phyloP scores from a whole-genome alignment of 2,797 vertebrate species.

The Esox masquinongy region DNA sequence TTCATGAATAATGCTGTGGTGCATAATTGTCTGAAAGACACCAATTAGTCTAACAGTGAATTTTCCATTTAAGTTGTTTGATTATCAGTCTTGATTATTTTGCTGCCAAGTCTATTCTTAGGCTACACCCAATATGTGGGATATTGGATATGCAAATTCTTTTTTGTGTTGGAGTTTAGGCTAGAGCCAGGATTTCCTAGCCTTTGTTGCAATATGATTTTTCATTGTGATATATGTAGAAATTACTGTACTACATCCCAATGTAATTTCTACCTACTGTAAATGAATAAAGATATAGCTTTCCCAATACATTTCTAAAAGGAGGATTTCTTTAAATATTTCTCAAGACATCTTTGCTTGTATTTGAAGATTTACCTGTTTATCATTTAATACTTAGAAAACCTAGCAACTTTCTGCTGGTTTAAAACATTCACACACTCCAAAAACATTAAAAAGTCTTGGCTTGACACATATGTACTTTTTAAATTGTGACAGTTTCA shows the following conservation, averaged over 20 bases:
- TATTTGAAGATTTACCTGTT: background rate
- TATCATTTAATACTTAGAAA: background rate
- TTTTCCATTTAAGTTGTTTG: constrained; percentile 21
- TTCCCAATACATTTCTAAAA: background rate
- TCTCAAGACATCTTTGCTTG: background rate
- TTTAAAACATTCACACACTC: background rate
- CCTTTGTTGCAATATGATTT: no score
- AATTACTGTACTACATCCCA: no score
- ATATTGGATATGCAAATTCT: background rate
- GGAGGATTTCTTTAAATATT: background rate
- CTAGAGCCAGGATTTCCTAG: no score
- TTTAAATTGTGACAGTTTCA: constrained; percentile 11
- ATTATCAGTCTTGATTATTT: background rate
- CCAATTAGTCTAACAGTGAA: no score
- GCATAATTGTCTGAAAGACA: no score
- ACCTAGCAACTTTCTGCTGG: background rate
- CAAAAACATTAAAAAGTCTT: background rate
- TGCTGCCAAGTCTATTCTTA: background rate
- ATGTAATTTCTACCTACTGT: no score
- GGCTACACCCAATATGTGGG: background rate
- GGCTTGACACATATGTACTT: constrained; percentile 21
- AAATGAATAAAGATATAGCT: background rate
- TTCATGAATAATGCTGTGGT: no score
- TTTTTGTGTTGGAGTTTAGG: background rate
- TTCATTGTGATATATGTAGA: no score